phyloP scores from a whole-genome alignment of 2,797 vertebrate genomes.

The Brotula barbata region DNA sequence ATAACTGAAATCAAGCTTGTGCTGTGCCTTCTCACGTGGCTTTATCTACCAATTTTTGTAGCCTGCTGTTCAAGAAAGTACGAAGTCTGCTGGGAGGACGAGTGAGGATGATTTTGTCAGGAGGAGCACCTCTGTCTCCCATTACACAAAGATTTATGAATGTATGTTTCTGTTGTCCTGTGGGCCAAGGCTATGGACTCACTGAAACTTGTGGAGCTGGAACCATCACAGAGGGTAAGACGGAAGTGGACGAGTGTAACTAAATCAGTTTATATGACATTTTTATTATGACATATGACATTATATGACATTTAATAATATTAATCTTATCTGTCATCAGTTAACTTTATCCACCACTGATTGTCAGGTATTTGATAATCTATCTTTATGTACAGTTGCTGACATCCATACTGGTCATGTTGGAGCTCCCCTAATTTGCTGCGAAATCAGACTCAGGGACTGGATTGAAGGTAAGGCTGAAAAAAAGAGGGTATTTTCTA shows the following conservation, averaged over 20 bases:
- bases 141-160: conserved; percentile 98
- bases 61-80: conserved; percentile 92
- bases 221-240: conserved; percentile 93
- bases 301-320: no score
- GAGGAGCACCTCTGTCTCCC: conserved; percentile 92
- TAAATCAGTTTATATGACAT: no score
- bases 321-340: no score
- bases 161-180: conserved; percentile 96
- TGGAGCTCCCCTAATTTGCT: conserved; percentile 95
- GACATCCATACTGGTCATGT: conserved; percentile 95
- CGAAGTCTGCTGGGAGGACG: conserved; percentile 91
- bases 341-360: no score
- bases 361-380: not conserved
- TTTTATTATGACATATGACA: no score
- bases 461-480: conserved; percentile 90
- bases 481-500: no score
- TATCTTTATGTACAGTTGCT: conserved; percentile 62
- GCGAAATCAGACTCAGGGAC: conserved; percentile 90
- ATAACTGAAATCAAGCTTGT: no score
- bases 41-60: conserved; percentile 51
- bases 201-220: conserved; percentile 97
- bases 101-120: conserved; percentile 95
- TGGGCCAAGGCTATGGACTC: conserved; percentile 95
- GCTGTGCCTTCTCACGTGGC: no score
- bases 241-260: accelerated